Base-by-base conservation (phyloP, 2,113 vertebrate species). In the Pygoscelis adeliae region DNA sequence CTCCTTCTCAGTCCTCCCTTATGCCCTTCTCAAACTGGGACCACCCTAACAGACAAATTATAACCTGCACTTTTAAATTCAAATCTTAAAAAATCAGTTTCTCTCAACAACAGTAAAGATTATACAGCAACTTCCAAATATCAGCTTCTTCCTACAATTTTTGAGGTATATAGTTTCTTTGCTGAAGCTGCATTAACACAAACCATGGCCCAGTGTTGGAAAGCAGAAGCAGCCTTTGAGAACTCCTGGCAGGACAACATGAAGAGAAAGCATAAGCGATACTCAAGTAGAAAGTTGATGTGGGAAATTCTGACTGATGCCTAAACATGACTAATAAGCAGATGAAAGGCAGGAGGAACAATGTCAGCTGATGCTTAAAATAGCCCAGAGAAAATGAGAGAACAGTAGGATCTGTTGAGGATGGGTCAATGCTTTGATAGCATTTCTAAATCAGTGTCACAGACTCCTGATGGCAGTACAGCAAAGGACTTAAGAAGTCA, bases 361-460 rank as follows among this genome's bases (percentile, higher is more conserved):
- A 97, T 82, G 91, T 87, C 93, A 97, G 36, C 67, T 66, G 50
- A 29, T 74, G 66, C 93, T 96, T 97, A 96, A 90, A 98, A 96
- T 97, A 98, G 93, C 89, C 69, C 6, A 5, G 19, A 78, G 86
- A 96, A 96, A 98, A 95, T 96, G 94, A 97, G 87, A 81, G 94
- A 95, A 94, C 76, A 65, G 89, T 94, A 86, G 62, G 77, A 93
- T 95, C 94, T 96, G 69, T 82, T 94, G 87, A 67, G 53, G 63
- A 96, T 95, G 94, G 94, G 95, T 98, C 85, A 97, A 21, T 87
- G 86, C 69, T 94, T 95, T 97, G 80, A 96, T 91, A 85, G 91
- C 87, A 87, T 94, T 97, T 96, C 89, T 97, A 92, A 97, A 97
- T 97, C 94, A 92, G 91, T 95, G 88, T 89, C 92, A 97, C 62